These are phyloP conservation scores for Heteropelma amictum DNA, from an alignment of 2,888 invertebrate genomes.

Conservation along the genomic window DNA sequence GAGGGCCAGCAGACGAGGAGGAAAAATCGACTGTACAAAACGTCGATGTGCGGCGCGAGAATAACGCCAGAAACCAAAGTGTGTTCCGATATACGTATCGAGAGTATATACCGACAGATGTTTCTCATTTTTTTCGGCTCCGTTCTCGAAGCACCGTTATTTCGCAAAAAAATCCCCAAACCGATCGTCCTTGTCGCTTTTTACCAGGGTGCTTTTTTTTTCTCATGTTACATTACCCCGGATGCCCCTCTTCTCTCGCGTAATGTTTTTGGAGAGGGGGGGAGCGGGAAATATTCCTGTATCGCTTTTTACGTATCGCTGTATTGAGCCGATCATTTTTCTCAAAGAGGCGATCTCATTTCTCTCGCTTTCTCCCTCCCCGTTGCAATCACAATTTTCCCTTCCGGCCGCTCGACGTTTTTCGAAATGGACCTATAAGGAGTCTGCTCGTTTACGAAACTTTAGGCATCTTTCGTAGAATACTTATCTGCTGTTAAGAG, in stretches of 20 bases:
- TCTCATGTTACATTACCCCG: slow-evolving; percentile 21
- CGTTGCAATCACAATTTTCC: neutral
- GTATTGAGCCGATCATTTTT: slow-evolving; percentile 60
- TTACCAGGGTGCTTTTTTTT: slow-evolving; percentile 19
- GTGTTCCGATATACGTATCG: slow-evolving; percentile 75
- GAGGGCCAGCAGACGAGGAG: neutral
- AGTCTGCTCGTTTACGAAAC: too few relatives aligned
- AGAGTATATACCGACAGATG: slow-evolving; percentile 73
- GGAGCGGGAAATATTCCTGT: slow-evolving; percentile 25
- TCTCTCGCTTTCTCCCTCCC: neutral
- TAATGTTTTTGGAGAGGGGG: slow-evolving; percentile 34
- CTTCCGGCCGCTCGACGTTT: neutral
- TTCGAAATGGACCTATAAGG: neutral
- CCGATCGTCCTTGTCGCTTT: slow-evolving; percentile 66
- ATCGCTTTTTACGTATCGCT: slow-evolving; percentile 42
- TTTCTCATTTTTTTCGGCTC: slow-evolving; percentile 72
- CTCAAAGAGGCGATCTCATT: slow-evolving; percentile 7
- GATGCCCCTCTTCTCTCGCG: slow-evolving; percentile 1
- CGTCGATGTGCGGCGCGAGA: slow-evolving; percentile 63
- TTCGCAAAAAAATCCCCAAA: slow-evolving; percentile 75
- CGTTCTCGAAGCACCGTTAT: slow-evolving; percentile 73
- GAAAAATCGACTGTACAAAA: slow-evolving; percentile 53
- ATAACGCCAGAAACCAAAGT: slow-evolving; percentile 57
- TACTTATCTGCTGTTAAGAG: too few relatives aligned
- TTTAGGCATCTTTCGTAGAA: too few relatives aligned